Evolutionary conservation across 2,113 vertebrate species (phyloP), one percentile per base, ranked within the genome.

Genomic region (Rhinichthys klamathensis): DNA sequence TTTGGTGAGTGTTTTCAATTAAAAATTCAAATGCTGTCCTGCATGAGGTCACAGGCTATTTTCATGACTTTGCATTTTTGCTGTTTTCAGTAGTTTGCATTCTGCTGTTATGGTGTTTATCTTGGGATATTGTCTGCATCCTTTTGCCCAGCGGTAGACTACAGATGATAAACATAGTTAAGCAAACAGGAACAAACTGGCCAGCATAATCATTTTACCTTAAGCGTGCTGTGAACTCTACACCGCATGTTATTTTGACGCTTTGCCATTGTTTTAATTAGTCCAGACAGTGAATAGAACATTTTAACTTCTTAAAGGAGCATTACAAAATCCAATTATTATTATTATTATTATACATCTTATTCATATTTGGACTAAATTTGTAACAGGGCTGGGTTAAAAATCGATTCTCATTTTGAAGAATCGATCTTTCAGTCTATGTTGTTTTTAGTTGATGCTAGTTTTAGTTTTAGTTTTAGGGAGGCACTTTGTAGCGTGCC

Each of bases 31-130:
- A 41, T 46, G 35, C 35, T 44, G 69, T 65, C 51, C 61, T 77
- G 78, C 61, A 32, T 4, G 44, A 56, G 30, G 80, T 81, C 67
- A 87, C 16, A 35, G 35, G 25, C n/a, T 63, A 44, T 67, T 87
- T 70, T 77, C 27, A 58, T 86, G 82, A 86, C 73, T 51, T 8
- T 27, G 89, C 88, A 90, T 77, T 85, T 56, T 86, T 83, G 74
- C 25, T 60, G 13, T 56, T 69, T 60, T 49, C 54, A 18, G 67
- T 44, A 32, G 85, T 67, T 76, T 46, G 25, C 27, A 21, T 83
- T 86, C 69, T 83, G 83, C 87, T 78, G 79, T 80, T 85, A 41
- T 41, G 77, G 74, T 90, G 85, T 80, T 60, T 72, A 80, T 69
- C 78, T 67, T 13, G 21, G 49, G 21, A 46, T 25, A 21, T 60